Evolutionary conservation across 2,113 vertebrate genomes (phyloP).

Genomic region (Petrocephalus microphthalmus): DNA sequence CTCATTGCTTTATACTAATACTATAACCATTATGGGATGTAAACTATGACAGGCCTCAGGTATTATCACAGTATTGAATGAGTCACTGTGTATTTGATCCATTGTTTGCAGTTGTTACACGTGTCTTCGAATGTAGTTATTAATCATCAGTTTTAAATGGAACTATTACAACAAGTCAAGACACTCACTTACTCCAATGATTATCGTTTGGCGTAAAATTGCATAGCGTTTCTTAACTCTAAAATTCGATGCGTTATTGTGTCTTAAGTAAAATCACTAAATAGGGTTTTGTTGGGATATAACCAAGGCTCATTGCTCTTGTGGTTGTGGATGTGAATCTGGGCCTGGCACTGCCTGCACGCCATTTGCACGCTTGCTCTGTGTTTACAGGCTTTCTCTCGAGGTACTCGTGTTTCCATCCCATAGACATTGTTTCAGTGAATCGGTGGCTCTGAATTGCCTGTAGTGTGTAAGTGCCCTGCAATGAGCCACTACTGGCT

Average conservation of each 20-base stretch:
- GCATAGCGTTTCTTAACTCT: background rate
- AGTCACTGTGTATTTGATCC: constrained; percentile 11
- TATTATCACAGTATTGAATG: constrained; percentile 12
- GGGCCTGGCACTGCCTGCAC: background rate
- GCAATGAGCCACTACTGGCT: background rate
- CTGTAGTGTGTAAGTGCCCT: background rate
- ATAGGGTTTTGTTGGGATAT: background rate
- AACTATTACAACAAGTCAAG: background rate
- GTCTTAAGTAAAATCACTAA: background rate
- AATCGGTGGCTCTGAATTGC: background rate
- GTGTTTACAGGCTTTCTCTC: background rate
- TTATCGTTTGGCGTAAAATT: background rate
- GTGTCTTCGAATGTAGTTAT: constrained; percentile 2
- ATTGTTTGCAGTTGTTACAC: background rate
- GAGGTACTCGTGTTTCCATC: background rate
- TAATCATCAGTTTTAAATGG: background rate
- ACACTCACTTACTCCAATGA: background rate
- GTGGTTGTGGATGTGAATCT: background rate
- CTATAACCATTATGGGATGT: constrained; percentile 19
- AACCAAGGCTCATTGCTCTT: background rate
- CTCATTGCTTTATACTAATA: constrained; percentile 17
- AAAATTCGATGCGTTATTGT: background rate
- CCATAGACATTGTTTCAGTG: background rate
- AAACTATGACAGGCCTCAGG: background rate
- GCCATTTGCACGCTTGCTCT: background rate